phyloP scores from a whole-genome alignment of 2,113 vertebrate species.

The Chascanopsetta lugubris region DNA sequence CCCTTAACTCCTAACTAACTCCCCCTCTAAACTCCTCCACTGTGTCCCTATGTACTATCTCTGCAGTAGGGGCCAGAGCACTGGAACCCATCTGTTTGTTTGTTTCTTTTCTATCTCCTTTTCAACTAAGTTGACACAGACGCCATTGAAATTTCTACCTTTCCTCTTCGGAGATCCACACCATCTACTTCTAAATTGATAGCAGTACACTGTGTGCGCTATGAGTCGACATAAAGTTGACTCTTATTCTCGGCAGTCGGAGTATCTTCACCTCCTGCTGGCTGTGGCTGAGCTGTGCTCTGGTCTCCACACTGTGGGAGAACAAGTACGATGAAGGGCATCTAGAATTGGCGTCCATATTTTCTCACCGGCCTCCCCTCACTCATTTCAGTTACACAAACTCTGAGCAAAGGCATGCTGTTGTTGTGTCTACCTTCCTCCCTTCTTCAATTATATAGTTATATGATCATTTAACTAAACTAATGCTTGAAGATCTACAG shows the following conservation, averaged over 20 bases:
- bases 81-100: slow-evolving; percentile 33
- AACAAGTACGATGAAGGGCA: slow-evolving; percentile 55
- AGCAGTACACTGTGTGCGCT: background rate
- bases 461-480: background rate
- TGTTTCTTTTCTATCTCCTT: slow-evolving; percentile 37
- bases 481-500: background rate
- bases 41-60: slow-evolving; percentile 57
- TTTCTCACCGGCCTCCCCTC: slow-evolving; percentile 14
- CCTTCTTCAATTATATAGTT: background rate
- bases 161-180: background rate
- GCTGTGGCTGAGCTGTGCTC: slow-evolving; percentile 55
- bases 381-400: slow-evolving; percentile 5
- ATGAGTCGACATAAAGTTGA: slow-evolving; percentile 5
- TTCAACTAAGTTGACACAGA: background rate
- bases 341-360: slow-evolving; percentile 34
- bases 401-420: background rate
- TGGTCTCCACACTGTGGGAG: slow-evolving; percentile 47
- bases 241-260: background rate
- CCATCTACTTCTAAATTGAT: slow-evolving; percentile 4
- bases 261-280: slow-evolving; percentile 5
- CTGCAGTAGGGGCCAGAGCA: slow-evolving; percentile 58
- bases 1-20: slow-evolving; percentile 73
- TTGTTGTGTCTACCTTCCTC: background rate
- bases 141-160: background rate
- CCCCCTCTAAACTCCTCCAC: slow-evolving; percentile 53